These are phyloP conservation scores for Emys orbicularis DNA, from an alignment of 2,797 vertebrate species.

Conservation along the genomic window DNA sequence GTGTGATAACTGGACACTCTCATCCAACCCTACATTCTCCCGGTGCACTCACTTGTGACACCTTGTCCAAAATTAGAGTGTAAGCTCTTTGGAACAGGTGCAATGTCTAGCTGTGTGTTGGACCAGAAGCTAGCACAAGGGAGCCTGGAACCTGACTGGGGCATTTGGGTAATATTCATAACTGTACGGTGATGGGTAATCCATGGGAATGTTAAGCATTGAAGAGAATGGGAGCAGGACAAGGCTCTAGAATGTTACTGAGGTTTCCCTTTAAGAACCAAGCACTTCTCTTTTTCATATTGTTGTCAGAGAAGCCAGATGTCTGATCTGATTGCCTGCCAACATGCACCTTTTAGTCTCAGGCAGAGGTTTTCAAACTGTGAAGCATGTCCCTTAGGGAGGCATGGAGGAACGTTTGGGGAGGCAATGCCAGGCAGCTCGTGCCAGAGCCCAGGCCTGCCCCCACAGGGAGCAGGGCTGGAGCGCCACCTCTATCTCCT, in stretches of 20 bases:
- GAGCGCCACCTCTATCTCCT: no score
- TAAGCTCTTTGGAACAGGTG: not conserved
- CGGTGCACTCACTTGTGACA: no score
- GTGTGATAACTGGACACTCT: not conserved
- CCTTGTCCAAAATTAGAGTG: not conserved
- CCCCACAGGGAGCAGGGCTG: no score
- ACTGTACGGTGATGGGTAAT: not conserved
- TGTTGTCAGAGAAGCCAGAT: not conserved
- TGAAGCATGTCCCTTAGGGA: no score
- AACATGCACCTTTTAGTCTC: no score
- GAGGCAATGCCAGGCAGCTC: no score
- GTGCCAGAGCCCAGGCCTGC: no score
- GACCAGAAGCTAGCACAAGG: not conserved
- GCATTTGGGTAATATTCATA: not conserved
- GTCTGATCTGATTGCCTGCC: no score
- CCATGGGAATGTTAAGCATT: not conserved
- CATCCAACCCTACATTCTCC: not conserved
- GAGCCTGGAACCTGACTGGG: not conserved
- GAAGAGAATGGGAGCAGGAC: slow-evolving; percentile 3
- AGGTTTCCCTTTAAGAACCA: not conserved
- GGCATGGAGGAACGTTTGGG: no score
- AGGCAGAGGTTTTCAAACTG: no score
- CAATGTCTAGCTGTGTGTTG: not conserved
- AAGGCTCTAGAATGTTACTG: not conserved
- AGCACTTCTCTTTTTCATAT: not conserved